phyloP scores from a whole-genome alignment of 1,140 invertebrate species.

The Eupristina koningsbergeri region DNA sequence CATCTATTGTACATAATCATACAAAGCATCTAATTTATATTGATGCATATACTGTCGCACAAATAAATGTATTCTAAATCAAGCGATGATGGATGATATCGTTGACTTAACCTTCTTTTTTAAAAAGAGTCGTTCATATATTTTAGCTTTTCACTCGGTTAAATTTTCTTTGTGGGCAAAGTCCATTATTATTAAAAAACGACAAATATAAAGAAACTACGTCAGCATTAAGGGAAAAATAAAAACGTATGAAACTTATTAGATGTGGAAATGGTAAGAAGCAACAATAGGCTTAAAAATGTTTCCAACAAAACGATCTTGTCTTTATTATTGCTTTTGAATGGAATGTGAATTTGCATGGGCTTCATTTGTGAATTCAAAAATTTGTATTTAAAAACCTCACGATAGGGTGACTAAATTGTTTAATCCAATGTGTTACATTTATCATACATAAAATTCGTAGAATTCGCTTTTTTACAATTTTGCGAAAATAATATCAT shows the following conservation, averaged over 20 bases:
- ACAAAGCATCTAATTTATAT: neutral
- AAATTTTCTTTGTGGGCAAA: neutral
- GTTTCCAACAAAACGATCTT: neutral
- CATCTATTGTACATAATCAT: neutral
- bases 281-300: neutral
- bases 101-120: neutral
- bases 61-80: neutral
- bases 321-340: neutral
- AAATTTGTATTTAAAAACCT: neutral
- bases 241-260: neutral
- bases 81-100: constrained; percentile 2
- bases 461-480: neutral
- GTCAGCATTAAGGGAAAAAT: neutral
- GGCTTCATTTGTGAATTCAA: neutral
- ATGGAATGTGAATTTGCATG: neutral
- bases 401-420: neutral
- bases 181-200: constrained; percentile 12
- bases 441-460: neutral
- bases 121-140: constrained; percentile 17
- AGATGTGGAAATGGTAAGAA: constrained; percentile 30
- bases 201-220: constrained; percentile 22
- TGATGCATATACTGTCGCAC: neutral
- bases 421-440: neutral
- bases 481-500: neutral
- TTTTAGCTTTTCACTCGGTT: constrained; percentile 27